Conservation (phyloP, 2,113 vertebrate genomes). For the Formicarius rufipectus region DNA sequence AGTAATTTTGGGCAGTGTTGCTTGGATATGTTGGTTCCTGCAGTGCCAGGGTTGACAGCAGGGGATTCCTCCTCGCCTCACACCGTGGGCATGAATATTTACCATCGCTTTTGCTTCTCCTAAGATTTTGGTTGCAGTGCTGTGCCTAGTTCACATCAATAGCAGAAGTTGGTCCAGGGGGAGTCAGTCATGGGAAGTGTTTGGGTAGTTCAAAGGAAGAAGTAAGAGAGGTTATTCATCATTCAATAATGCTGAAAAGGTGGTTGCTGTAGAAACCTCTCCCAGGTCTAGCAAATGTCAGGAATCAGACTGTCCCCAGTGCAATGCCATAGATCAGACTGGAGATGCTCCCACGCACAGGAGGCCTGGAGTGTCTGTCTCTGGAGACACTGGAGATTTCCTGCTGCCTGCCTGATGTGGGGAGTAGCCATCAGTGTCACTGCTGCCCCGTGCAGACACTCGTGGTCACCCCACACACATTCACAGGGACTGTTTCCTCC, state of each 20-base stretch:
- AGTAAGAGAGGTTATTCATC: not conserved
- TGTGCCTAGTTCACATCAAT: not conserved
- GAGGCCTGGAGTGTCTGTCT: not conserved
- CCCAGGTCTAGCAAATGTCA: not conserved
- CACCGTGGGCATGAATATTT: accelerated
- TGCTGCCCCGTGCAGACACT: not conserved
- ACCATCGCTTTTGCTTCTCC: not conserved
- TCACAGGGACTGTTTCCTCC: accelerated
- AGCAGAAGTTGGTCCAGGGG: not conserved
- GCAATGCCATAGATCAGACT: not conserved
- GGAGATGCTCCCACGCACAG: not conserved
- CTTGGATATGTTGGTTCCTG: not conserved
- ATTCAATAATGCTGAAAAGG: not conserved
- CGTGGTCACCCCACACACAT: accelerated
- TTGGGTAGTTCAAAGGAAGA: not conserved
- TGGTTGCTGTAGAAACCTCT: slow-evolving; percentile 33
- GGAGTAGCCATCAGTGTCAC: not conserved
- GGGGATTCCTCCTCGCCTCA: not conserved
- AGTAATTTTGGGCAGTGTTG: not conserved
- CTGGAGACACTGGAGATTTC: not conserved
- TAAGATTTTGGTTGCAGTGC: not conserved
- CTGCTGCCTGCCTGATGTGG: not conserved
- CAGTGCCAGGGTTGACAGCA: not conserved
- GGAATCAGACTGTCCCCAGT: not conserved
- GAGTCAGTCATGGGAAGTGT: not conserved